phyloP scores from a whole-genome alignment of 2,888 invertebrate genomes.

The Pristionchus maxplancki region DNA sequence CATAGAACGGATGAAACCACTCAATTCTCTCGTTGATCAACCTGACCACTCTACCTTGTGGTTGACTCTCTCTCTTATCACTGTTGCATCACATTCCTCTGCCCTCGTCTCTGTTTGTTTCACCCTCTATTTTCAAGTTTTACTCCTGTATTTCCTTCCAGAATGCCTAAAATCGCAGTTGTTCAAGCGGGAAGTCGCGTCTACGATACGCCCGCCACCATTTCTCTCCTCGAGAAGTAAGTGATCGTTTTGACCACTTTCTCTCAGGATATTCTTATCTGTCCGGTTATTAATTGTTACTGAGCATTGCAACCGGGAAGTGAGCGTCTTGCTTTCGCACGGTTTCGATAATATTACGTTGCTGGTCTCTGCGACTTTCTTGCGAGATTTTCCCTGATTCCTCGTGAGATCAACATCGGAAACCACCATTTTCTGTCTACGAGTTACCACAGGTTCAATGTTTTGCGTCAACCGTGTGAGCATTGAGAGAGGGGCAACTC shows the following conservation, averaged over 20 bases:
- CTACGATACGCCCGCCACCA: slow-evolving; percentile 65
- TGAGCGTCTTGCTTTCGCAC: too few species aligned
- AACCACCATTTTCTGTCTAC: not conserved
- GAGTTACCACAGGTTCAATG: not conserved
- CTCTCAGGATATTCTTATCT: not conserved
- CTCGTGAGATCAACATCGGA: not conserved
- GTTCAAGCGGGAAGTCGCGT: slow-evolving; percentile 71
- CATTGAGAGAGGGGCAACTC: not conserved
- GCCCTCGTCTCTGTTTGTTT: not conserved
- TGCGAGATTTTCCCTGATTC: not conserved
- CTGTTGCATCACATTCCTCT: not conserved
- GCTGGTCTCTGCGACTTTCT: not conserved
- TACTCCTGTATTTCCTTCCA: not conserved
- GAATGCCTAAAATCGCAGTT: slow-evolving; percentile 59
- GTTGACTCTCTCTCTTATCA: not conserved
- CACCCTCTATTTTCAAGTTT: not conserved
- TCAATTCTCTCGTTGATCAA: too few species aligned
- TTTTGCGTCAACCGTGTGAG: not conserved
- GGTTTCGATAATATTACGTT: too few species aligned
- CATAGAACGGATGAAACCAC: too few species aligned
- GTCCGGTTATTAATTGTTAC: not conserved
- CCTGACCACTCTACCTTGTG: not conserved
- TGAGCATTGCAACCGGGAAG: not conserved
- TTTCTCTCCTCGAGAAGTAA: slow-evolving; percentile 60
- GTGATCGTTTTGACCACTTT: not conserved